These are phyloP conservation scores for Zoroaster sp. DNA, from an alignment of 53 echinoderm and acorn worm species.

Conservation along the genomic window DNA sequence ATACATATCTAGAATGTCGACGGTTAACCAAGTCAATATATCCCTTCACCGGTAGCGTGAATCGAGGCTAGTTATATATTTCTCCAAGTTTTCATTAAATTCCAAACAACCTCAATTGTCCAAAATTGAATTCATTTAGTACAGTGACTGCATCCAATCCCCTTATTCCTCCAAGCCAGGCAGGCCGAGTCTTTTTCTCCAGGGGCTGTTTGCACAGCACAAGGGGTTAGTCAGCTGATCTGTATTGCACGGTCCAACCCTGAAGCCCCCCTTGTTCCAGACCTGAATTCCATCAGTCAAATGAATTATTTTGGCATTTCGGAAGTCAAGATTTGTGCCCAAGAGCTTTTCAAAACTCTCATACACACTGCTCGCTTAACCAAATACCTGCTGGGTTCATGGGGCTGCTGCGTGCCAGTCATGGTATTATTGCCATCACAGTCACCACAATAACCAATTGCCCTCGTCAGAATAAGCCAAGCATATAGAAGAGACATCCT, in stretches of 20 bases:
- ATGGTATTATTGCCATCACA: slow-evolving; percentile 18
- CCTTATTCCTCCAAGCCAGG: neutral
- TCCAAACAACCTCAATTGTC: slow-evolving; percentile 14
- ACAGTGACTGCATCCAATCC: slow-evolving; percentile 20
- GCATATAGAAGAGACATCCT: slow-evolving; percentile 33
- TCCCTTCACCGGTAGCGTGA: neutral
- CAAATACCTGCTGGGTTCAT: slow-evolving; percentile 20
- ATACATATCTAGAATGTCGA: neutral
- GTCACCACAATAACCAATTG: slow-evolving; percentile 36
- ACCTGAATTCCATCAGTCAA: slow-evolving; percentile 44
- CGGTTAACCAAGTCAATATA: neutral
- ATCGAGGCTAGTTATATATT: slow-evolving; percentile 7
- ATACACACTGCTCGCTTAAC: slow-evolving; percentile 27
- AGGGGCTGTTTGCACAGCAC: slow-evolving; percentile 32
- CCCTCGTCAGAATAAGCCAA: slow-evolving; percentile 32
- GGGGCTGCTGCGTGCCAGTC: slow-evolving; percentile 25
- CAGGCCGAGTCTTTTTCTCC: neutral
- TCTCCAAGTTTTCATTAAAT: slow-evolving; percentile 37
- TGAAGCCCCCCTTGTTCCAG: slow-evolving; percentile 11
- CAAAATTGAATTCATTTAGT: slow-evolving; percentile 35
- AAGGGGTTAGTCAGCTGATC: slow-evolving; percentile 39
- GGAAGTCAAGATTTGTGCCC: slow-evolving; percentile 51
- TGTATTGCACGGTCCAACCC: slow-evolving; percentile 16
- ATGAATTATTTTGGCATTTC: slow-evolving; percentile 54
- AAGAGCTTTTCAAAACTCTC: neutral